phyloP scores from a whole-genome alignment of 1,140 invertebrate species.

The Zeugodacus cucurbitae region DNA sequence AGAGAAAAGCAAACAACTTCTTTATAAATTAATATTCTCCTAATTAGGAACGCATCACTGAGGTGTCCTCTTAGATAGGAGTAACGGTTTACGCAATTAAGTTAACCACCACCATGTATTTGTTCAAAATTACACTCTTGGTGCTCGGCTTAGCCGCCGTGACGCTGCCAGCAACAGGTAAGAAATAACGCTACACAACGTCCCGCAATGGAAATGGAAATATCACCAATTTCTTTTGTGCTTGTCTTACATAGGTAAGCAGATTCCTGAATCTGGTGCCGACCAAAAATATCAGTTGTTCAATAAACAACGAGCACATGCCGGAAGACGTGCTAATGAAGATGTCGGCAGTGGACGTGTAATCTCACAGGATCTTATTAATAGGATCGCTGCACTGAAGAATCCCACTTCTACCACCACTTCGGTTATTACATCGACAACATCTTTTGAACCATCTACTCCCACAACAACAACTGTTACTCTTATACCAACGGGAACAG shows the following conservation, averaged over 20 bases:
- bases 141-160: constrained; percentile 25
- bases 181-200: neutral
- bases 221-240: neutral
- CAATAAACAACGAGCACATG: neutral
- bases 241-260: neutral
- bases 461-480: neutral
- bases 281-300: constrained; percentile 7
- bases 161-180: constrained; percentile 4
- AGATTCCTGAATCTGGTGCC: neutral
- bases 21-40: neutral
- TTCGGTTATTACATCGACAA: neutral
- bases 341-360: neutral
- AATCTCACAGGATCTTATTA: neutral
- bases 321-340: neutral
- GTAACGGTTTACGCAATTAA: neutral
- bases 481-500: constrained; percentile 43
- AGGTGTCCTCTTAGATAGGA: neutral
- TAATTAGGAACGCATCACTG: neutral
- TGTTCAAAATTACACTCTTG: neutral
- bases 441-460: neutral
- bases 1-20: neutral
- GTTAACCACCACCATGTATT: neutral
- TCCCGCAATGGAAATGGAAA: neutral
- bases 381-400: constrained; percentile 43
- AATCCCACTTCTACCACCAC: constrained; percentile 17